A percentile compares a stretch with the other conserved stretches of the same genome.
phyloP scores from a whole-genome alignment of 2,113 vertebrate species.

The Parotia lawesii region DNA sequence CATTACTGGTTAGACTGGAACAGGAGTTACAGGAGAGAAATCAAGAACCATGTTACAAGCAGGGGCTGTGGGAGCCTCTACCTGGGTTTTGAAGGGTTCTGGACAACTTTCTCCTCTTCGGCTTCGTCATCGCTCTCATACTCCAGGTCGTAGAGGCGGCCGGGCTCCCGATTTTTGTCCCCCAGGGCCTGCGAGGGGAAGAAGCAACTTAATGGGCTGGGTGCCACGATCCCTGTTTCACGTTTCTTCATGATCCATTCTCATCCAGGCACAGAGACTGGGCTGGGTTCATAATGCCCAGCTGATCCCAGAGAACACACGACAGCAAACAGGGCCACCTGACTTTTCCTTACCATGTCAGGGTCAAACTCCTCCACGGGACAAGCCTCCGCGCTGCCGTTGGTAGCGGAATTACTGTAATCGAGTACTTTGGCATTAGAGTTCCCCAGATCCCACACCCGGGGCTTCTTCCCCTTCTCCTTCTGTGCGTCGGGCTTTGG shows the following conservation, averaged over 20 bases:
- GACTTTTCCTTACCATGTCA: background rate
- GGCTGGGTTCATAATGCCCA: background rate
- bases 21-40: background rate
- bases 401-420: slow-evolving; percentile 80
- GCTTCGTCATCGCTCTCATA: slow-evolving; percentile 84
- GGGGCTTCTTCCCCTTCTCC: slow-evolving; percentile 84
- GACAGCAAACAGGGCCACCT: fast-evolving
- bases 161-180: slow-evolving; percentile 66
- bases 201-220: fast-evolving
- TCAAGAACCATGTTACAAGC: background rate
- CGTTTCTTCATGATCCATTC: background rate
- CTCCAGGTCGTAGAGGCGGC: slow-evolving; percentile 87
- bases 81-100: slow-evolving; percentile 72
- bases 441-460: slow-evolving; percentile 87
- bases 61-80: background rate
- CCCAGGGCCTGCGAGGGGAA: slow-evolving; percentile 50
- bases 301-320: fast-evolving
- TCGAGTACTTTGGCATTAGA: slow-evolving; percentile 84
- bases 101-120: slow-evolving; percentile 70
- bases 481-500: slow-evolving; percentile 85
- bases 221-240: fast-evolving
- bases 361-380: slow-evolving; percentile 66
- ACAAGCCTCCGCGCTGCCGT: slow-evolving; percentile 63
- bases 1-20: background rate
- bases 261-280: background rate